Evolutionary conservation across 53 echinoderm and acorn worm genomes (phyloP), one percentile per base, ranked within the genome.

Genomic region (Paracentrotus lividus): DNA sequence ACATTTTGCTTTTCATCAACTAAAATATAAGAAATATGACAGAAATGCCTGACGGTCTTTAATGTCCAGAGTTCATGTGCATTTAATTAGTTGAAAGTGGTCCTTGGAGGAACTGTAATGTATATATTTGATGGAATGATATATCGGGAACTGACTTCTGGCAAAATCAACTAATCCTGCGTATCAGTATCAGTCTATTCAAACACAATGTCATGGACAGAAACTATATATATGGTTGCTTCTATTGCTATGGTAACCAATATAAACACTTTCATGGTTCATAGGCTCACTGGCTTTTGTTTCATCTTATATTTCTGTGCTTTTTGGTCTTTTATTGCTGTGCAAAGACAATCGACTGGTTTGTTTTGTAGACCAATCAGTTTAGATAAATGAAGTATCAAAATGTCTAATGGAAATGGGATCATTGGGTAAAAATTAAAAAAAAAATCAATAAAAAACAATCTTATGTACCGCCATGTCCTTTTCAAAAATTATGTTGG

Each of bases 201-300:
- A 64, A 29, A 64, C 64, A 64, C 16, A 27, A 16, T 72, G 26
- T 72, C 20, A 5, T 20, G 72, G 72, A 21, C 20, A 72, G 18
- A 72, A 38, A 72, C 36, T 72, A 27, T 60, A n/a, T n/a, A n/a
- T n/a, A 67, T 21, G 40, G 72, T 40, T 36, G 72, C 36, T 40
- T 38, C 57, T 16, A 40, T 72, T 72, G 18, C 40, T 40, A 40
- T 72, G 40, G 72, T 3, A 72, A 72, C 40, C 72, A 72, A 32
- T 72, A 40, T 38, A 72, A 72, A 72, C 72, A 72, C 40, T 72
- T 40, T 40, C 21, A 40, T 72, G 40, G 72, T 40, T 72, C 72
- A 72, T 40, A 1, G 72, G 21, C 16, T 40, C 6, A 2, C 4
- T 4, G 72, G 5, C 36, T 72, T 72, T 18, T 36, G 21, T 72